Percentiles rank a stretch among this genome's conserved stretches.
Conservation (phyloP, 2,888 invertebrate species). For the Ormyrus labotus region DNA sequence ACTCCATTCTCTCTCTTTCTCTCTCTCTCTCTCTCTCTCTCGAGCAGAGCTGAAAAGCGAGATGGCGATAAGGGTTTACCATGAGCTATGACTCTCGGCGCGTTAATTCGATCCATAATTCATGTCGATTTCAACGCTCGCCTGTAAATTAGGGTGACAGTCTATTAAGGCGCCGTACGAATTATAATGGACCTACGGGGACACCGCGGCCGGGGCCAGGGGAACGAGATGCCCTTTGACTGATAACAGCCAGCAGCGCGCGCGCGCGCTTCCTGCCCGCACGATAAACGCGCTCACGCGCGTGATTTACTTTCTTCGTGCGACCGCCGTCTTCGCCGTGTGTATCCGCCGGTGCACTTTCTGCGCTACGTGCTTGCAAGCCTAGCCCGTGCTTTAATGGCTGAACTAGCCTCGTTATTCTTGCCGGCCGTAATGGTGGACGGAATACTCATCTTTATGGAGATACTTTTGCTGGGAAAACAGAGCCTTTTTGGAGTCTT, state of each 20-base stretch:
- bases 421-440: not conserved
- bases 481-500: too few species aligned
- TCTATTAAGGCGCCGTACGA: slow-evolving; percentile 60
- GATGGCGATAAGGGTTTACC: too few species aligned
- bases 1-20: not conserved
- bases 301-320: slow-evolving; percentile 35
- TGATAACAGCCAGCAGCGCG: slow-evolving; percentile 4
- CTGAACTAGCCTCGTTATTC: slow-evolving; percentile 27
- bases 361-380: not conserved
- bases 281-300: slow-evolving; percentile 15
- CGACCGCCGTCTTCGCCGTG: not conserved
- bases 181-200: slow-evolving; percentile 10
- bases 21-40: not conserved
- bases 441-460: too few species aligned
- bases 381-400: slow-evolving; percentile 26
- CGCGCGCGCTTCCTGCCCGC: not conserved
- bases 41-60: slow-evolving; percentile 8
- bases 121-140: slow-evolving; percentile 63
- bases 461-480: too few species aligned
- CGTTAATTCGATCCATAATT: slow-evolving; percentile 68
- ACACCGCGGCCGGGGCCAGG: not conserved
- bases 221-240: slow-evolving; percentile 27
- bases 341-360: not conserved
- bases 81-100: not conserved
- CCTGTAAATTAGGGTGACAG: slow-evolving; percentile 63